Evolutionary conservation across 23 tunicate genomes (phyloP).

Genomic region (Ascidia mentula): DNA sequence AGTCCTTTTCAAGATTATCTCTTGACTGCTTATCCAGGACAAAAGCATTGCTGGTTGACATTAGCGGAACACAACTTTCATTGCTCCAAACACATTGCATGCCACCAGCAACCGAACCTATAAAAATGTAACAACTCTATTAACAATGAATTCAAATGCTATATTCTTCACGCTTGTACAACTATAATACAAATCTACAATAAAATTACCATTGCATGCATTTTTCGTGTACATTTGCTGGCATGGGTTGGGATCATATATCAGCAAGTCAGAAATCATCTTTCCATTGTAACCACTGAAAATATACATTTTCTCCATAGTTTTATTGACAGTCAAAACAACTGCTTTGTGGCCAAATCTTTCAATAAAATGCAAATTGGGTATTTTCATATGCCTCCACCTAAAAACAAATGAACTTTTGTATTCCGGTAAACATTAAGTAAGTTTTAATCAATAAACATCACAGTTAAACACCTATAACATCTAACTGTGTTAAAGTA

Average conservation of each 20-base stretch:
- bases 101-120: neutral
- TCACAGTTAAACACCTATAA: no score
- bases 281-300: constrained; percentile 75
- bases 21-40: neutral
- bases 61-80: constrained; percentile 2
- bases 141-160: no score
- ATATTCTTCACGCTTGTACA: no score
- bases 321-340: neutral
- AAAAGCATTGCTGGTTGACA: no score
- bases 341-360: constrained; percentile 58
- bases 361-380: constrained; percentile 5
- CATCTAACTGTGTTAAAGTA: no score
- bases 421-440: no score
- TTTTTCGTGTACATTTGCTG: neutral
- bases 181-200: no score
- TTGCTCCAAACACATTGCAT: neutral
- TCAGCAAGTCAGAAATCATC: constrained; percentile 36
- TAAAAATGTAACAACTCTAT: no score
- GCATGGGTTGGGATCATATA: constrained; percentile 29
- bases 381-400: constrained; percentile 24
- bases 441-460: no score
- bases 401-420: constrained; percentile 4
- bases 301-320: constrained; percentile 17
- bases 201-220: constrained; percentile 30
- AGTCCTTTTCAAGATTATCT: neutral